Percentiles rank a stretch among this genome's conserved stretches.
phyloP scores from a whole-genome alignment of 2,888 invertebrate genomes.

The Nomada fabriciana region DNA sequence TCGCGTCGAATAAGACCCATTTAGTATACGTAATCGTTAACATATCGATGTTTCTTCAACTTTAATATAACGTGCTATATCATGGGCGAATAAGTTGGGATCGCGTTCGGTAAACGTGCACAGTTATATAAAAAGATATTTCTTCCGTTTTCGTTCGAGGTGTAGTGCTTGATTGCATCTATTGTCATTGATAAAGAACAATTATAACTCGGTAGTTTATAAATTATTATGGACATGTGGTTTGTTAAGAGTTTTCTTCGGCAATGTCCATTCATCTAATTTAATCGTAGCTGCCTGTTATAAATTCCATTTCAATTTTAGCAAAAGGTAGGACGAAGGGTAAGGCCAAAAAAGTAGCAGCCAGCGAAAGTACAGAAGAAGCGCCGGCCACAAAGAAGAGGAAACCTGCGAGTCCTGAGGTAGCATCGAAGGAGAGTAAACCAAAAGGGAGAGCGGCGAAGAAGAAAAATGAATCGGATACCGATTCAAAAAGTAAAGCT shows the following conservation, averaged over 20 bases:
- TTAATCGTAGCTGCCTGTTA: neutral
- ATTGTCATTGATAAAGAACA: neutral
- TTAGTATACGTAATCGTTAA: neutral
- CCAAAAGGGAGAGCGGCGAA: slow-evolving; percentile 55
- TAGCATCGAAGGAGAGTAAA: slow-evolving; percentile 21
- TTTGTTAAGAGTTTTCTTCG: neutral
- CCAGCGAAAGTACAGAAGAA: too few species aligned
- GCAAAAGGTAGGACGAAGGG: slow-evolving; percentile 21
- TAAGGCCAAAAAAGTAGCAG: too few species aligned
- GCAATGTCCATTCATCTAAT: neutral
- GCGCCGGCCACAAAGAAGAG: too few species aligned
- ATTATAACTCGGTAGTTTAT: neutral
- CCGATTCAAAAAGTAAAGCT: slow-evolving; percentile 22
- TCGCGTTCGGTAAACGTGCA: neutral
- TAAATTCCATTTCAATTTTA: slow-evolving; percentile 25
- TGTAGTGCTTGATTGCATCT: neutral
- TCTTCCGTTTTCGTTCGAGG: neutral
- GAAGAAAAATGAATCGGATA: slow-evolving; percentile 16
- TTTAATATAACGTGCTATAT: neutral
- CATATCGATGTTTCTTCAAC: neutral
- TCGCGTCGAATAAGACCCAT: neutral
- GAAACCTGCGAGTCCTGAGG: too few species aligned
- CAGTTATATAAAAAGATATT: neutral
- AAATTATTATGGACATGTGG: neutral
- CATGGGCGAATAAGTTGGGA: neutral